Evolutionary conservation across 1,140 invertebrate genomes (phyloP).

Genomic region (Euborellia annulipes): DNA sequence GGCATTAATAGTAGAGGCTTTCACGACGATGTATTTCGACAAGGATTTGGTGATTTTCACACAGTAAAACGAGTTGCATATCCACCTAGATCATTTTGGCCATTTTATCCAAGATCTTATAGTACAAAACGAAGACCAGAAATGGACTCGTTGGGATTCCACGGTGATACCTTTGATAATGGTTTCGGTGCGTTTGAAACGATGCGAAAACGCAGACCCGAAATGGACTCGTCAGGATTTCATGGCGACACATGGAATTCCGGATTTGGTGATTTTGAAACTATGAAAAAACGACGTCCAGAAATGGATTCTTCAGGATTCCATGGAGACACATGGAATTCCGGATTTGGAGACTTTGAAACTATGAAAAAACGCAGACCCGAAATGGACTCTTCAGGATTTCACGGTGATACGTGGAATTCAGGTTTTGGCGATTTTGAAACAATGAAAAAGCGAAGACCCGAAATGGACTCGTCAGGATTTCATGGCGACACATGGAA

Average conservation of each 20-base stretch:
- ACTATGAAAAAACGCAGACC: slow-evolving; percentile 28
- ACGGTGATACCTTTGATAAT: slow-evolving; percentile 24
- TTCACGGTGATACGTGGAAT: slow-evolving; percentile 30
- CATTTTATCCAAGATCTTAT: no score
- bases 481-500: slow-evolving; percentile 32
- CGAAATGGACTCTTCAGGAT: slow-evolving; percentile 29
- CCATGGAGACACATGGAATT: slow-evolving; percentile 27
- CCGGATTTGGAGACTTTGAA: slow-evolving; percentile 32
- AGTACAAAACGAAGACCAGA: slow-evolving; percentile 11
- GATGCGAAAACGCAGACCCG: slow-evolving; percentile 21
- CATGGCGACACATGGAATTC: slow-evolving; percentile 29
- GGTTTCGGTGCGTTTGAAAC: slow-evolving; percentile 22
- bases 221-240: slow-evolving; percentile 29
- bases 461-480: slow-evolving; percentile 21
- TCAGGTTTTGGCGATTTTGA: slow-evolving; percentile 32
- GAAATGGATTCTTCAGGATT: slow-evolving; percentile 27
- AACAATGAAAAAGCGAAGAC: slow-evolving; percentile 24
- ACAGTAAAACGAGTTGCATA: slow-evolving; percentile 20
- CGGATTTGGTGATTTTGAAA: slow-evolving; percentile 32
- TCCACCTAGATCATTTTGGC: no score
- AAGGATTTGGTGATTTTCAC: slow-evolving; percentile 28
- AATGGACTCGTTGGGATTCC: slow-evolving; percentile 21
- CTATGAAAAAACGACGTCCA: slow-evolving; percentile 27
- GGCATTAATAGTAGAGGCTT: slow-evolving; percentile 28
- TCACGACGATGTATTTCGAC: slow-evolving; percentile 27